Evolutionary conservation across 2,888 invertebrate genomes (phyloP), one percentile per base, ranked within the genome.

Genomic region (Priapulus caudatus): DNA sequence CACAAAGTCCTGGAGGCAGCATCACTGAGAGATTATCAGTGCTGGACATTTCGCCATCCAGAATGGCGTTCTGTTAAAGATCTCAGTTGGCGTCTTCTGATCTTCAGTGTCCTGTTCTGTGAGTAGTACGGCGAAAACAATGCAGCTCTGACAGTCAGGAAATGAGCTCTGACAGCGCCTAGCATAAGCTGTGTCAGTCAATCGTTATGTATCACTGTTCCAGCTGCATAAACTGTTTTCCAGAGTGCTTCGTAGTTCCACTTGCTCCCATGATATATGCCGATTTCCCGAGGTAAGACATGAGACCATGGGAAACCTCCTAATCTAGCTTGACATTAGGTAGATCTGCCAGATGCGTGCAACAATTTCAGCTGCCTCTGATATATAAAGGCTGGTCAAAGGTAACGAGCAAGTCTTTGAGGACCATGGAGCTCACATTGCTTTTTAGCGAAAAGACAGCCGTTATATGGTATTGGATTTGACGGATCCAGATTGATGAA

Each of bases 161-260:
- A 57, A 49, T 58, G 56, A 24, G 56, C 53, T 22, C 56, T 23
- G 20, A 58, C 44, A 45, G 53, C 53, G n/a, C 44, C 56, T 22
- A 18, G 54, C 24, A 47, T 58, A 58, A 22, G 58, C 58, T 23
- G 53, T 54, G 24, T 51, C 56, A 49, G 50, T 51, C 48, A 57
- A n/a, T n/a, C 48, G 54, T 56, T 58, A 24, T 57, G 51, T 45
- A 20, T 43, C 33, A 58, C 52, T 18, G 48, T 50, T 43, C 47
- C 47, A 46, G 45, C 51, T 47, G 53, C 47, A 48, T 58, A 51
- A 48, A 58, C 53, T 46, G 47, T 47, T 21, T 47, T 44, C 56
- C 54, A 57, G 24, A 57, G 47, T 43, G 53, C 56, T 55, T 53
- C 54, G n/a, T n/a, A 24, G 55, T 22, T 43, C 55, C 58, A 55